Evolutionary conservation across 1,140 invertebrate genomes (phyloP), one percentile per base, ranked within the genome.

Genomic region (Papilio dardanus): DNA sequence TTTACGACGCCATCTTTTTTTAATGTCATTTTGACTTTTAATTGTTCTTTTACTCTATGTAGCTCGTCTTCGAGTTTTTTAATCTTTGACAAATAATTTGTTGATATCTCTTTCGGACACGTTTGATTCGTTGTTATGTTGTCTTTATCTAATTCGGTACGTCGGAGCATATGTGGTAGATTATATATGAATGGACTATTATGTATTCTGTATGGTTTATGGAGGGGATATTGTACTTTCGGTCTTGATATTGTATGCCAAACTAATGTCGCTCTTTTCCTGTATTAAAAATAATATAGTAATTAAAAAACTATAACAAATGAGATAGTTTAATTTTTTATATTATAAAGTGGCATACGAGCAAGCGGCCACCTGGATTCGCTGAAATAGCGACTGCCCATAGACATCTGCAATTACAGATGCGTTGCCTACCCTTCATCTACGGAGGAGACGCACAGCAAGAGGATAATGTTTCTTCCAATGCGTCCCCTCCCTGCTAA

Each of bases 41-140:
- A 58, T 58, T 58, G 21, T 58, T 58, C 54, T 24, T 24, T 58
- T 28, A 58, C 54, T 58, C 54, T 58, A 4, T 58, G 21, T 4
- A 58, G 14, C 12, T 58, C 54, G 2, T 58, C 54, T 58, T 58
- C 54, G 54, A 58, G 54, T 3, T 58, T 58, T 24, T 58, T 58
- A 14, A 58, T 58, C 21, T 58, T 58, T 24, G 21, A 28, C 21
- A 58, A 12, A 58, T 58, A 58, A 28, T 28, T 58, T 1, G 21
- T 24, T 10, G 54, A 16, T 2, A 12, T 28, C 30, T 58, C 54
- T 58, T 58, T 58, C 0, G 54, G 54, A 16, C 54, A 58, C 5
- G 21, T 58, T 58, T 14, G 21, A 24, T 58, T 58, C 3, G 28
- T 28, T 3, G 54, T 58, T 30, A 0, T 28, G 24, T 58, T 58